Base-by-base conservation (phyloP, 2,797 vertebrate genomes). In the Hypotaenidia okinawae region DNA sequence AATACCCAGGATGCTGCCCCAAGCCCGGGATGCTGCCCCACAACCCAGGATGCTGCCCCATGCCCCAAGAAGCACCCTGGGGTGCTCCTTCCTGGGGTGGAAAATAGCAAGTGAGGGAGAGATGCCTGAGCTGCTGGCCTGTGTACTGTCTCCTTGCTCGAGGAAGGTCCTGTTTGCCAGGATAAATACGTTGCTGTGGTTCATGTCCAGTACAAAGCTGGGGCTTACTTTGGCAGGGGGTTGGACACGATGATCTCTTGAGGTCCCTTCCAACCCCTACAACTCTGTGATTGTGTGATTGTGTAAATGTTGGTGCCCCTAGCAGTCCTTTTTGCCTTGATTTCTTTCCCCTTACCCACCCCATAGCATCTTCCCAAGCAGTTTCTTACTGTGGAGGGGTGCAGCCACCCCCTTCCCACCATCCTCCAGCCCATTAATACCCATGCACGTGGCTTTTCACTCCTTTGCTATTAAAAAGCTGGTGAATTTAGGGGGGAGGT, bases 361-460 rank as follows among this genome's bases (percentile, higher is more conserved):
- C 27, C 6, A 5, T 0, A 5, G 41, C 35, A 33, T 22, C 59
- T 62, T 73, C 78, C 21, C 6, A 32, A 39, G 78, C 28, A 37
- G 18, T 51, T 79, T 66, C 49, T 66, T 27, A 16, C 62, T 0
- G 0, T 5, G 41, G 11, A 47, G 47, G 22, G 47, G 47, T 47
- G 32, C 76, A 73, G 33, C 54, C 1, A 0, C 32, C 16, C 6
- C 41, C 19, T 41, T 23, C 84, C n/a, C 15, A 5, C 13, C 0
- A 4, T 35, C 35, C 70, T 52, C 18, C 49, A 28, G 12, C 25
- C 24, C 39, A 59, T 70, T 10, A 9, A 39, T 32, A 17, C 41
- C 63, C 5, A 0, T 2, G 0, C 0, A 0, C 2, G 16, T 4
- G n/a, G 22, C 13, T 81, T 92, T 70, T 0, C 15, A 14, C 3